Percentiles rank a stretch among this genome's conserved stretches.
Evolutionary conservation across 2,888 invertebrate genomes (phyloP).

Genomic region (Aelia acuminata): DNA sequence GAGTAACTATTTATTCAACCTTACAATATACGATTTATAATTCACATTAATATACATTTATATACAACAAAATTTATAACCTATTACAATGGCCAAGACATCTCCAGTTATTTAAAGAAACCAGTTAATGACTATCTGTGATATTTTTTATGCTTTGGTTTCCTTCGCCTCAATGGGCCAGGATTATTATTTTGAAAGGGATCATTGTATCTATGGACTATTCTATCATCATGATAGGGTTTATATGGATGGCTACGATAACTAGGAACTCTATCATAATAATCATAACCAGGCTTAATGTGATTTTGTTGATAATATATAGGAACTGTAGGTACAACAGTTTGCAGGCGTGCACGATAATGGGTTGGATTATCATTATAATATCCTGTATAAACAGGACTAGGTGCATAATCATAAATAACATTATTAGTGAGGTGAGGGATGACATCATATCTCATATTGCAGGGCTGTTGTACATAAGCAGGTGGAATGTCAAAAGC

Average conservation of each 20-base stretch:
- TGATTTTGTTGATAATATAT: background rate
- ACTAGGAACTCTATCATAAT: background rate
- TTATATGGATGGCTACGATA: background rate
- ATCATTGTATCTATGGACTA: background rate
- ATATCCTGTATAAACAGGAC: background rate
- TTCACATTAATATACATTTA: background rate
- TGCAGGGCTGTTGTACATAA: background rate
- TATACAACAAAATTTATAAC: background rate
- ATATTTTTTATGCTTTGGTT: background rate
- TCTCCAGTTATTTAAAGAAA: background rate
- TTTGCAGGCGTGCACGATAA: background rate
- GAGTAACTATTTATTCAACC: background rate
- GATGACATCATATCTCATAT: background rate
- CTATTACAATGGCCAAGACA: background rate
- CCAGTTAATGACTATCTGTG: background rate
- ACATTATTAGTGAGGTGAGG: background rate
- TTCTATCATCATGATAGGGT: background rate
- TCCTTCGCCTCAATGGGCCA: conserved; percentile 17
- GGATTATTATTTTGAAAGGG: background rate
- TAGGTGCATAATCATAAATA: background rate
- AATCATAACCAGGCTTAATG: background rate
- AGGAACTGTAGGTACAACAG: background rate
- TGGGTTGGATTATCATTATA: background rate
- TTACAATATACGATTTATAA: background rate
- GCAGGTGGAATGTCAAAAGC: background rate